Percentiles rank a stretch among this genome's conserved stretches.
Evolutionary conservation across 2,888 invertebrate genomes (phyloP).

Genomic region (Lepidocyrtoides sp.): DNA sequence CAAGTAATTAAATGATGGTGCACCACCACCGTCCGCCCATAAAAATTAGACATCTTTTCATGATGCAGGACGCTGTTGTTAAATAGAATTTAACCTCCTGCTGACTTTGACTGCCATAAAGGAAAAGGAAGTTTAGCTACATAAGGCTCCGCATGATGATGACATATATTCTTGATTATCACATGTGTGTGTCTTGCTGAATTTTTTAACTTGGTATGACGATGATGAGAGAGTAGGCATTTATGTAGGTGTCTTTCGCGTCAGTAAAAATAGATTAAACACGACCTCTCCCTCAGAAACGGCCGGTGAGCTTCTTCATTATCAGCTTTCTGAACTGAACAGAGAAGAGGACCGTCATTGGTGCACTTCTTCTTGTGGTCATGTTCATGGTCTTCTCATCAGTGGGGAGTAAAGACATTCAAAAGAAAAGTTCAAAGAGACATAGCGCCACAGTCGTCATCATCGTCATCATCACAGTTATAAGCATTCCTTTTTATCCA

Average conservation of each 20-base stretch:
- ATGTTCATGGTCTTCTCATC: constrained; percentile 57
- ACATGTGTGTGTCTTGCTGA: neutral
- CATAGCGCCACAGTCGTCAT: constrained; percentile 4
- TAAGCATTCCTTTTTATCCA: constrained; percentile 30
- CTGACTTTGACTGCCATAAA: constrained; percentile 18
- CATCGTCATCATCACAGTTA: constrained; percentile 22
- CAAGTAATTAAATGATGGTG: constrained; percentile 35
- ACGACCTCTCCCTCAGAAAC: neutral
- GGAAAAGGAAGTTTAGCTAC: constrained; percentile 52
- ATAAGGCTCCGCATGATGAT: neutral
- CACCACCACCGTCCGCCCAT: constrained; percentile 6
- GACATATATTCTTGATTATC: neutral
- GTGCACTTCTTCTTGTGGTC: constrained; percentile 12
- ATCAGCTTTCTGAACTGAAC: constrained; percentile 8
- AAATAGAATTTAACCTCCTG: constrained; percentile 22
- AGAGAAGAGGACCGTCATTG: neutral
- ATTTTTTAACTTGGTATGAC: neutral
- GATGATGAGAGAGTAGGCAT: neutral
- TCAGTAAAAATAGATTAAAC: neutral
- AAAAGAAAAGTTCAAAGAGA: constrained; percentile 49
- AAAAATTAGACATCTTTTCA: constrained; percentile 22
- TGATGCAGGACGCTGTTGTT: neutral
- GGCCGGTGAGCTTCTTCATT: constrained; percentile 25
- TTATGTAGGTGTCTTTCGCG: constrained; percentile 3
- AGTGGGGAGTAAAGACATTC: constrained; percentile 64